Conservation (phyloP, 2,797 vertebrate species). For the Gila robusta region DNA sequence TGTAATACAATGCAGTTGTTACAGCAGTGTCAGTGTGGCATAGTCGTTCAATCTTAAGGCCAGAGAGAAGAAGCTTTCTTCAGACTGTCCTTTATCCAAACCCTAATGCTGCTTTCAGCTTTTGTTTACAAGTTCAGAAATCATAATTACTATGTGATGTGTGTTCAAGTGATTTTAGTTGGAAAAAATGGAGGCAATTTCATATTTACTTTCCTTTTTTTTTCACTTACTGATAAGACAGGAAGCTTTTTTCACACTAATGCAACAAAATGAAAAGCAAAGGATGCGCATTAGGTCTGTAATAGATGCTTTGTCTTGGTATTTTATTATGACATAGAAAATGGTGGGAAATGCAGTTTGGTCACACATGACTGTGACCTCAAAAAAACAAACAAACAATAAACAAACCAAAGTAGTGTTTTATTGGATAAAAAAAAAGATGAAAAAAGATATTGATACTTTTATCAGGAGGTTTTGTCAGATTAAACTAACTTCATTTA, state of each 20-base stretch:
- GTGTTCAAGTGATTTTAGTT: conserved; percentile 8
- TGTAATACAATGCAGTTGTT: neutral
- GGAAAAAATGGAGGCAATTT: conserved; percentile 21
- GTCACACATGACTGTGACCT: neutral
- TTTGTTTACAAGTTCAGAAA: conserved; percentile 17
- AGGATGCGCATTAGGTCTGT: conserved; percentile 1
- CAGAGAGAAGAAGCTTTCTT: neutral
- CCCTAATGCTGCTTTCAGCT: conserved; percentile 17
- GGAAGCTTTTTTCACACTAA: conserved; percentile 18
- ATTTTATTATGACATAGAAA: neutral
- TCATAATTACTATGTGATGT: conserved; percentile 9
- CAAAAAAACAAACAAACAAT: neutral
- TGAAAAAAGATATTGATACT: neutral
- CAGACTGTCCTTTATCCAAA: neutral
- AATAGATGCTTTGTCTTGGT: neutral
- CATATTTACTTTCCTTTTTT: neutral
- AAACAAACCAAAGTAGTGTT: neutral
- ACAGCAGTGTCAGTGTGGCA: neutral
- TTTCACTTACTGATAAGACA: conserved; percentile 12
- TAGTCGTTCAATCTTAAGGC: neutral
- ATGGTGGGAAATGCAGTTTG: neutral
- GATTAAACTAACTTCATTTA: neutral
- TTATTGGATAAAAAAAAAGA: neutral
- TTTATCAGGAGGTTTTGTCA: neutral
- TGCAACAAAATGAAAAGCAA: conserved; percentile 29